Evolutionary conservation across 2,113 vertebrate genomes (phyloP), one percentile per base, ranked within the genome.

Genomic region (Plotosus lineatus): DNA sequence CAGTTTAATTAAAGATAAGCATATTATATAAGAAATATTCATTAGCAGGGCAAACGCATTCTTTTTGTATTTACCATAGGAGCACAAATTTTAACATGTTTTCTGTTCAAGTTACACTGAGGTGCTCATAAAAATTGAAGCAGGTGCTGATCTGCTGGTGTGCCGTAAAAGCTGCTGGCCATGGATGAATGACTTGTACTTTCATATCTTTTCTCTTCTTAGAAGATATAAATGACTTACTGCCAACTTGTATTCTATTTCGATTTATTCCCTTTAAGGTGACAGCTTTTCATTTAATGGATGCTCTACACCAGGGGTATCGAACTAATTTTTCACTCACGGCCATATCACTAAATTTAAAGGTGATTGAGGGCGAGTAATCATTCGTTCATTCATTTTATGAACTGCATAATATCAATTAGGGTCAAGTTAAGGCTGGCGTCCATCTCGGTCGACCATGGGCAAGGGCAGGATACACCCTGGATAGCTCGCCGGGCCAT

Each of bases 1-100:
- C 79, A 28, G 15, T 42, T 65, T 79, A 80, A 80, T 74, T 71
- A 83, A 66, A 69, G 8, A 50, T 46, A 28, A 68, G 36, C 51
- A 81, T 51, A 14, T n/a, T n/a, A n/a, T n/a, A n/a, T n/a, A 48
- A 21, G 5, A 71, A 31, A 19, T 68, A 56, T 60, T 80, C 53
- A 50, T 46, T 66, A 46, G 28, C 44, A n/a, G 53, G 51, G 71
- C 66, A 46, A 61, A 71, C n/a, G 26, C 6, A 6, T 19, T 26
- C 10, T 51, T 60, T 36, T 51, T 23, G 33, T 1, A 23, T n/a
- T 51, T 66, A 63, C 63, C 10, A 0, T 21, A 26, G 23, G 0
- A 50, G 17, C 31, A 21, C 23, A 63, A 36, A 19, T 55, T 44
- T 12, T 28, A 23, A 36, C 36, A 48, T 50, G 9, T 17, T 66